A percentile compares a stretch with the other conserved stretches of the same genome.
Conservation (phyloP, 2,888 invertebrate species). For the Gymnoscelis rufifasciata region DNA sequence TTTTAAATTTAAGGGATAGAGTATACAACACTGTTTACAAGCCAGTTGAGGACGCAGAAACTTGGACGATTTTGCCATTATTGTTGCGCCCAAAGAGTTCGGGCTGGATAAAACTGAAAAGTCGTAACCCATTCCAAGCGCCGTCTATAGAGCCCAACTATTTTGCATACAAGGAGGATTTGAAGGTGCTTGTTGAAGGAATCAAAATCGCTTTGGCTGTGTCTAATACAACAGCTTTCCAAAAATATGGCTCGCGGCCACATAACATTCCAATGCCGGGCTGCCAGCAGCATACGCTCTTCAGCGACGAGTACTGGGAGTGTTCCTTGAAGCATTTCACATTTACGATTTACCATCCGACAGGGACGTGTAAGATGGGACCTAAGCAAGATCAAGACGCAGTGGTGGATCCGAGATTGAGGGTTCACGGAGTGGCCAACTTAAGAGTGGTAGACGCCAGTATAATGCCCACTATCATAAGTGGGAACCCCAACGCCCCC, state of each 20-base stretch:
- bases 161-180: constrained; percentile 90
- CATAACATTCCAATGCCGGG: constrained; percentile 90
- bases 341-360: constrained; percentile 91
- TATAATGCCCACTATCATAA: constrained; percentile 92
- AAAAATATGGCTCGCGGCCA: constrained; percentile 87
- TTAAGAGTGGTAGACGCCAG: constrained; percentile 90
- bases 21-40: constrained; percentile 92
- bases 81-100: constrained; percentile 91
- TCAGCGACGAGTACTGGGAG: constrained; percentile 92
- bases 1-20: constrained; percentile 86
- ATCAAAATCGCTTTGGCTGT: constrained; percentile 90
- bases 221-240: constrained; percentile 88
- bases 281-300: constrained; percentile 84
- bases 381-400: constrained; percentile 85
- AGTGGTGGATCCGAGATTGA: constrained; percentile 87
- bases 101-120: constrained; percentile 91
- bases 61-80: constrained; percentile 90
- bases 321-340: constrained; percentile 89
- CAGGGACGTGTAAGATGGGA: constrained; percentile 93
- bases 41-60: constrained; percentile 86
- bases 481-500: constrained; percentile 94
- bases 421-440: constrained; percentile 87
- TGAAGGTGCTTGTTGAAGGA: constrained; percentile 88
- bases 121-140: constrained; percentile 87
- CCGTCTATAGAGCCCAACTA: constrained; percentile 96